Percentiles rank a stretch among this genome's conserved stretches.
These are phyloP conservation scores for Melolontha melolontha DNA, from an alignment of 2,888 invertebrate species.

Conservation along the genomic window DNA sequence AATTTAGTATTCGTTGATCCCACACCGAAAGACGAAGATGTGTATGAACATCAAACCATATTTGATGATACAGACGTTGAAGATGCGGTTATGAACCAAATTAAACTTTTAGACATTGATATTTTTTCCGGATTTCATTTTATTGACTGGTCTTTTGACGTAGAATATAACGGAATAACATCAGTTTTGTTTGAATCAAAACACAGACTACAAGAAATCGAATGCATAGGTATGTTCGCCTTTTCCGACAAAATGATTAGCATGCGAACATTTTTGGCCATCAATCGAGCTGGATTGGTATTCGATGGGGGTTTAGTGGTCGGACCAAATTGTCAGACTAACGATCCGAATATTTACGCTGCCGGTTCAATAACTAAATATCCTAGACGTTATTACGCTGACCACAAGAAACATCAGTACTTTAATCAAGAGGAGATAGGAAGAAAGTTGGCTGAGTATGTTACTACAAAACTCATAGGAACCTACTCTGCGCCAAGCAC, in stretches of 20 bases:
- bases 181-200: constrained; percentile 60
- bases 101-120: constrained; percentile 53
- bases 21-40: constrained; percentile 47
- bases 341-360: constrained; percentile 71
- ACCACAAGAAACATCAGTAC: constrained; percentile 64
- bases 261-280: constrained; percentile 64
- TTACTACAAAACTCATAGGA: constrained; percentile 32
- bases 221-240: constrained; percentile 58
- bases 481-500: constrained; percentile 23
- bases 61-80: constrained; percentile 53
- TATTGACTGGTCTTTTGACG: constrained; percentile 56
- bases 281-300: constrained; percentile 65
- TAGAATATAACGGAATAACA: constrained; percentile 56
- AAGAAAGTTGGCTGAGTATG: constrained; percentile 11
- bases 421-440: constrained; percentile 43
- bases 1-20: constrained; percentile 65
- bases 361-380: constrained; percentile 72
- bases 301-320: constrained; percentile 73
- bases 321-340: constrained; percentile 69
- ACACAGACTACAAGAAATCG: constrained; percentile 49
- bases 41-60: constrained; percentile 10
- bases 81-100: constrained; percentile 50
- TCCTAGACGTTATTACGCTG: constrained; percentile 68
- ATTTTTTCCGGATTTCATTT: constrained; percentile 56
- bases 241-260: constrained; percentile 57